Evolutionary conservation across 2,888 invertebrate genomes (phyloP).

Genomic region (Helleia helle): DNA sequence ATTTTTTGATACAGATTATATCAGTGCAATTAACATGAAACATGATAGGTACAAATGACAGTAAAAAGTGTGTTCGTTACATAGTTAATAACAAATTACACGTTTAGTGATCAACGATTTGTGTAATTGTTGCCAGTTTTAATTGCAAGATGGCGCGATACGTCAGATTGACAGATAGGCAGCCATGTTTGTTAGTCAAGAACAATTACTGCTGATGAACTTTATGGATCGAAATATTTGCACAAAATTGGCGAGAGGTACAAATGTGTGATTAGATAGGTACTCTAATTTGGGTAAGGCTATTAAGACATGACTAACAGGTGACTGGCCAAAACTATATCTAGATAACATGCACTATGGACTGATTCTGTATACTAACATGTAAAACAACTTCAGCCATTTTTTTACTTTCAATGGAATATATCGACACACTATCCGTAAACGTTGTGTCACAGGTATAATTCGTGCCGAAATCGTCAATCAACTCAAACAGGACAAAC

Average conservation of each 20-base stretch:
- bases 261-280: too few relatives aligned
- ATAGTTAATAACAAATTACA: conserved; percentile 12
- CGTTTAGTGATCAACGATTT: conserved; percentile 20
- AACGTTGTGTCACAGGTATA: too few relatives aligned
- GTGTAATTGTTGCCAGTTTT: conserved; percentile 32
- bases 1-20: too few relatives aligned
- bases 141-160: conserved; percentile 29
- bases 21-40: conserved; percentile 5
- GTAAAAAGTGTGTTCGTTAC: conserved; percentile 1
- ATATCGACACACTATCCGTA: too few relatives aligned
- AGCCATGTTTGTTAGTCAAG: conserved; percentile 5
- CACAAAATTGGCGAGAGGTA: conserved; percentile 8
- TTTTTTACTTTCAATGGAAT: too few relatives aligned
- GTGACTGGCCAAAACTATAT: too few relatives aligned
- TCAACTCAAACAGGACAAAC: neutral
- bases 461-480: neutral
- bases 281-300: too few relatives aligned
- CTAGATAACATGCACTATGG: too few relatives aligned
- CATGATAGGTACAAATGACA: neutral
- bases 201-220: conserved; percentile 13
- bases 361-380: too few relatives aligned
- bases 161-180: conserved; percentile 2
- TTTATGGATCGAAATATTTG: too few relatives aligned
- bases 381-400: too few relatives aligned
- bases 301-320: too few relatives aligned